These are phyloP conservation scores for Jacana jacana DNA, from an alignment of 2,113 vertebrate genomes.

Conservation along the genomic window DNA sequence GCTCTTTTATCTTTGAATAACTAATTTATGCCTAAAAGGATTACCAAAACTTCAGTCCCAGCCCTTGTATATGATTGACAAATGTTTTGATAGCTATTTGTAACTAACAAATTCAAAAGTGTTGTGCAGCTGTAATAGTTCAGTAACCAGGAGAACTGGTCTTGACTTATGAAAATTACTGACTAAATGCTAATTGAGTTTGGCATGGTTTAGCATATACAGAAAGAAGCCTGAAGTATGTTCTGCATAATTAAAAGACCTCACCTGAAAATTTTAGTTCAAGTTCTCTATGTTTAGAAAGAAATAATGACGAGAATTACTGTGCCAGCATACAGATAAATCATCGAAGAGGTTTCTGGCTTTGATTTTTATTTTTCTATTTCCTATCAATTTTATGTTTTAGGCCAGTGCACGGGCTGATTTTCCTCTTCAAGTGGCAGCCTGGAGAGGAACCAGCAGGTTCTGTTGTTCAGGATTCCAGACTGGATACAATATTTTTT, in stretches of 20 bases:
- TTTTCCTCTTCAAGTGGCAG: conserved; percentile 99
- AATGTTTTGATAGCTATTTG: not conserved
- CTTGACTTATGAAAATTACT: not conserved
- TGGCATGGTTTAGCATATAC: not conserved
- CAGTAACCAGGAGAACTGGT: not conserved
- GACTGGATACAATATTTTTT: conserved; percentile 97
- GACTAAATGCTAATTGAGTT: not conserved
- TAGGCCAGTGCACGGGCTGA: conserved; percentile 96
- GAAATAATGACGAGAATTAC: not conserved
- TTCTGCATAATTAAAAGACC: not conserved
- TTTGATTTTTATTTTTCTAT: not conserved
- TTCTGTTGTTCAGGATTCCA: conserved; percentile 96
- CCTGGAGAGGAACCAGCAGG: conserved; percentile 98
- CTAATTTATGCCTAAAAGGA: not conserved
- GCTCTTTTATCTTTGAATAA: not conserved
- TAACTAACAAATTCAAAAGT: not conserved
- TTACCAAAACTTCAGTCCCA: not conserved
- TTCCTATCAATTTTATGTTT: conserved; percentile 44
- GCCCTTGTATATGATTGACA: not conserved
- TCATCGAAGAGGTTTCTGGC: not conserved
- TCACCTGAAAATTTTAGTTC: not conserved
- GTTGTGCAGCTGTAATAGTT: not conserved
- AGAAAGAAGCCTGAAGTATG: not conserved
- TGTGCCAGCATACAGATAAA: not conserved
- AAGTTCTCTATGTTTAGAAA: not conserved